Percentiles rank a stretch among this genome's conserved stretches.
Conservation (phyloP, 92 coral and sea anemone species). For the Zoanthus sansibaricus region DNA sequence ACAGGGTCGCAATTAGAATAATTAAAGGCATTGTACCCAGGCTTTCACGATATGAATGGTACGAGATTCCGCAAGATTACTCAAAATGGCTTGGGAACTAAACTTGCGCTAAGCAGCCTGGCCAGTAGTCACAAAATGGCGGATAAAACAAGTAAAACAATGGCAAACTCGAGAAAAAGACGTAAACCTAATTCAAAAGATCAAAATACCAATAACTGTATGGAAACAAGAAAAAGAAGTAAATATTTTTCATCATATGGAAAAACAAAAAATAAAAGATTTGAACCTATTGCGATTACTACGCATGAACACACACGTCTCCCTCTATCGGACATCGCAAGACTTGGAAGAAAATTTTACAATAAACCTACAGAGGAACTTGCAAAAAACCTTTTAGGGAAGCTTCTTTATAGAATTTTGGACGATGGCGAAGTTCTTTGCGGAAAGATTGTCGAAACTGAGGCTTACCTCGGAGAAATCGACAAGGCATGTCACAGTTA, state of each 20-base stretch:
- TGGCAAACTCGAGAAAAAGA: conserved; percentile 16
- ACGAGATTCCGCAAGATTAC: too few species aligned
- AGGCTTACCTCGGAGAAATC: conserved; percentile 87
- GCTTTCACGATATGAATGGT: too few species aligned
- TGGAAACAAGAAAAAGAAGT: background rate
- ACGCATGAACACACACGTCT: background rate
- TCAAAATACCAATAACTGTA: background rate
- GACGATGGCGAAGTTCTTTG: conserved; percentile 77
- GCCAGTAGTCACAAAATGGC: conserved; percentile 13
- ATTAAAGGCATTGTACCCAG: too few species aligned
- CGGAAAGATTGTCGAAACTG: conserved; percentile 94
- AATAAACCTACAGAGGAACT: conserved; percentile 72
- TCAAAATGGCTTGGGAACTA: too few species aligned
- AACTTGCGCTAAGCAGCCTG: conserved; percentile 10
- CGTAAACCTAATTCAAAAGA: background rate
- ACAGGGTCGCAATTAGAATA: too few species aligned
- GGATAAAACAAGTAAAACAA: background rate
- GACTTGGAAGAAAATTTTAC: conserved; percentile 75
- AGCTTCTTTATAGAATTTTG: conserved; percentile 75
- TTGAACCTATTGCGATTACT: background rate
- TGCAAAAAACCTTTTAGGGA: conserved; percentile 86
- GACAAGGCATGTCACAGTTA: conserved; percentile 94
- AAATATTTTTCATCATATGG: conserved; percentile 9
- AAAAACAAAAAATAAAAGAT: background rate
- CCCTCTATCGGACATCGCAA: background rate